Evolutionary conservation across 1,140 invertebrate species (phyloP).

Genomic region (Atopsyche davidsoni): DNA sequence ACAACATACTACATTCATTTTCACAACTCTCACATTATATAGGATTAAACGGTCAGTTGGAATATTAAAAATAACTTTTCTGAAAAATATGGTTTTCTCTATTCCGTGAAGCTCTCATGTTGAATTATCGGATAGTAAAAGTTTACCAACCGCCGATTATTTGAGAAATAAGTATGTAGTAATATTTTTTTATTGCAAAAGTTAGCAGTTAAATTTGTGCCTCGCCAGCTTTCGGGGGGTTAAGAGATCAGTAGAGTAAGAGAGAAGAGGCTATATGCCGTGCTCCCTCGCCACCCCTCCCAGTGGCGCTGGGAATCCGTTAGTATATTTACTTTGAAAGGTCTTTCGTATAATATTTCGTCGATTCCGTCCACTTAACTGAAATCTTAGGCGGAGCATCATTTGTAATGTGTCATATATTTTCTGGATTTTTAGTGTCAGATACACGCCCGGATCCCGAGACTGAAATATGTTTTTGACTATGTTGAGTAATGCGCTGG

Average conservation of each 20-base stretch:
- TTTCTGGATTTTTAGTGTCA: no score
- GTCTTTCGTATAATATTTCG: slow-evolving; percentile 12
- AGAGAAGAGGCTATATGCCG: slow-evolving; percentile 7
- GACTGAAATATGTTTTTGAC: no score
- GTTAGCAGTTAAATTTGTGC: background rate
- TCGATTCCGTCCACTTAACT: slow-evolving; percentile 12
- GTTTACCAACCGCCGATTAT: no score
- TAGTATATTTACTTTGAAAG: slow-evolving; percentile 12
- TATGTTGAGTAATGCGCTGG: no score
- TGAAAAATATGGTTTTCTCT: no score
- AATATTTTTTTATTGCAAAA: background rate
- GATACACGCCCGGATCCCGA: no score
- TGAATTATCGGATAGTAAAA: no score
- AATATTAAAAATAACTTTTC: no score
- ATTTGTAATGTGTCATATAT: no score
- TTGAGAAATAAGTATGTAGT: no score
- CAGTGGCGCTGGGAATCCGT: slow-evolving; percentile 8
- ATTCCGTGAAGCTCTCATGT: no score
- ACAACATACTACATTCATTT: background rate
- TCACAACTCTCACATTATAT: background rate
- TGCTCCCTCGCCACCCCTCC: slow-evolving; percentile 6
- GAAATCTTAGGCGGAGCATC: no score
- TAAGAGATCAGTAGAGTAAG: slow-evolving; percentile 9
- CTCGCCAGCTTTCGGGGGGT: background rate
- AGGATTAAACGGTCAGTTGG: background rate